Evolutionary conservation across 1,140 invertebrate species (phyloP), one percentile per base, ranked within the genome.

Genomic region (Drosophila gunungcola): DNA sequence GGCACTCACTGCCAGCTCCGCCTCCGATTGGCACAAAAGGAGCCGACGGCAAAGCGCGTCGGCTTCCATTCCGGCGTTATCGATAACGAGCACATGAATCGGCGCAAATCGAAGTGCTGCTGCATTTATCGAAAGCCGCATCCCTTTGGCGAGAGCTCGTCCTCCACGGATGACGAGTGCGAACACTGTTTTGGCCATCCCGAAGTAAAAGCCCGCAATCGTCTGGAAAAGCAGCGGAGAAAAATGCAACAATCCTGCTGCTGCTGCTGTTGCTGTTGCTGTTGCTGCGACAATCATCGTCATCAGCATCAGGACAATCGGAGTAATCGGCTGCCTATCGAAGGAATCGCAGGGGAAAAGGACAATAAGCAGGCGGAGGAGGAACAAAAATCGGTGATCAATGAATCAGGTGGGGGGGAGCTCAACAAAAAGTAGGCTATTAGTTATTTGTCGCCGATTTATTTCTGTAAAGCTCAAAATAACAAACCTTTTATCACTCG

Each of bases 61-160:
- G 95, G 96, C 78, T 98, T 97, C 96, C 95, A 95, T 16, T 95
- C 95, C 72, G 96, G 95, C 62, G 98, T 97, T 2, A 95, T 98
- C 21, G 97, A 98, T 90, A 98, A 98, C 93, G 97, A 98, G 93
- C 92, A 97, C 90, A 94, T 98, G 95, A 96, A 97, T 85, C 97
- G 96, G 91, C 98, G 97, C 92, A 98, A 98, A 93, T 98, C 97
- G 54, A 98, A 98, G 95, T 98, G 97, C 93, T 98, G 97, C 91
- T 98, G 97, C 92, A 97, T 97, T 89, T 98, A 97, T 91, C 95
- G 96, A 79, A 98, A 97, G 92, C 96, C 96, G 38, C 94, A 93
- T 78, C 93, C 93, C 52, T 97, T 97, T 93, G 96, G 94, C 52
- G 97, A 97, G 92, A 97, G 96, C 54, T 97, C 96, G 73, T 96